These are phyloP conservation scores for Tragelaphus strepsiceros DNA, from an alignment of 2,113 vertebrate genomes.

Conservation along the genomic window DNA sequence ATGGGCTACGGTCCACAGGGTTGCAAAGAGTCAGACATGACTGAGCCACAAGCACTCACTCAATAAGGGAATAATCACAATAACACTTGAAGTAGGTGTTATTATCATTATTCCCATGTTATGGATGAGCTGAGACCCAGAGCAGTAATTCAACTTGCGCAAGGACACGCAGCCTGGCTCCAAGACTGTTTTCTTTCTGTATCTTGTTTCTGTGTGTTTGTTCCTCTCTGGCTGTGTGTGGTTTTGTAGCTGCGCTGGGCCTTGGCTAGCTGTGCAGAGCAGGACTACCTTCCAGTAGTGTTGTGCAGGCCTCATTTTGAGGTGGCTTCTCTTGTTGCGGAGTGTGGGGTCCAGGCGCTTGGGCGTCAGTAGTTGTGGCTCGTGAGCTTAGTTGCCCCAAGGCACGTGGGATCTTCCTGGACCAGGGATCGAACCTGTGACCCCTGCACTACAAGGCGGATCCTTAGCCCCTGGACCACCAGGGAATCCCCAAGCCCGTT, in stretches of 20 bases:
- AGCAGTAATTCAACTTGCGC: background rate
- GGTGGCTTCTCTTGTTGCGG: rapidly evolving
- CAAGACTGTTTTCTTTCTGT: background rate
- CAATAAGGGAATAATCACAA: background rate
- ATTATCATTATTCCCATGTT: background rate
- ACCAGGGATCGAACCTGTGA: background rate
- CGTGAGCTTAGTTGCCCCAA: background rate
- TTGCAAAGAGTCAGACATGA: background rate
- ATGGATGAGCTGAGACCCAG: background rate
- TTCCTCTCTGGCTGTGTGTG: background rate
- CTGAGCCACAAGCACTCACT: background rate
- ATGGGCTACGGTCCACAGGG: background rate
- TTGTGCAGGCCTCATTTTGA: background rate
- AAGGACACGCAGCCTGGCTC: background rate
- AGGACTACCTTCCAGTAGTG: background rate
- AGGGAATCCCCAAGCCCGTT: background rate
- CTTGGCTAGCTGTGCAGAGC: background rate
- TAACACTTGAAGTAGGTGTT: background rate
- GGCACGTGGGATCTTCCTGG: background rate
- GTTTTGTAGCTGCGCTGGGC: background rate
- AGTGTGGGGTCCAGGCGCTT: background rate
- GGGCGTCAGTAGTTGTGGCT: background rate
- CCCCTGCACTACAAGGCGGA: background rate
- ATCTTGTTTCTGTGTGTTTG: background rate
- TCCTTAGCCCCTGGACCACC: background rate